phyloP scores from a whole-genome alignment of 2,888 invertebrate species.

The Drosophila paracracens region DNA sequence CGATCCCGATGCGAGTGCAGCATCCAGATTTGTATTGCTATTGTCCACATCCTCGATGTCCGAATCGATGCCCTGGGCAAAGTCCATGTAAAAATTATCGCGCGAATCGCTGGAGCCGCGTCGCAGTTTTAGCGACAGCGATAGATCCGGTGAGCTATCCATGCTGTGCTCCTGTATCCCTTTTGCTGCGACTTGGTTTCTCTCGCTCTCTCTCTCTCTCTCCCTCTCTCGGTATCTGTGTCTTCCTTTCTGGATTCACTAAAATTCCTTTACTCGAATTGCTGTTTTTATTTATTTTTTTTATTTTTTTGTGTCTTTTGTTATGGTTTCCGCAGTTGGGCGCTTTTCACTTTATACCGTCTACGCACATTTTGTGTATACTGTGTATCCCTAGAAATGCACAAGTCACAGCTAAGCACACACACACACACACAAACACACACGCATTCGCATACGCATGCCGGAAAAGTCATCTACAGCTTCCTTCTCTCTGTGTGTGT shows the following conservation, averaged over 20 bases:
- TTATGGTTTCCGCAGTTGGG: conserved; percentile 37
- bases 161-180: conserved; percentile 53
- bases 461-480: conserved; percentile 17
- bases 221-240: conserved; percentile 1
- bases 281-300: conserved; percentile 22
- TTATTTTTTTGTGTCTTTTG: conserved; percentile 20
- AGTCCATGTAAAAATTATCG: conserved; percentile 96
- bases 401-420: conserved; percentile 47
- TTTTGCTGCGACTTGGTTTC: not conserved
- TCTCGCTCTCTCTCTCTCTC: conserved; percentile 2
- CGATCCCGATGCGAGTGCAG: conserved; percentile 44
- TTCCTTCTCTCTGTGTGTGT: not conserved
- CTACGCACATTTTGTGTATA: conserved; percentile 79
- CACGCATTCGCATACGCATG: conserved; percentile 22
- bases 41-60: conserved; percentile 94
- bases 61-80: conserved; percentile 95
- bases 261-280: conserved; percentile 42
- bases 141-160: conserved; percentile 94
- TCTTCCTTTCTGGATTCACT: not conserved
- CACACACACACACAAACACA: conserved; percentile 32
- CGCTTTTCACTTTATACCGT: conserved; percentile 61
- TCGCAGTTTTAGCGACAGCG: conserved; percentile 93
- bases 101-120: conserved; percentile 94
- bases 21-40: conserved; percentile 85
- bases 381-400: conserved; percentile 72